Base-by-base conservation (phyloP, 2,888 invertebrate species). In the Asteroscopus sphinx region DNA sequence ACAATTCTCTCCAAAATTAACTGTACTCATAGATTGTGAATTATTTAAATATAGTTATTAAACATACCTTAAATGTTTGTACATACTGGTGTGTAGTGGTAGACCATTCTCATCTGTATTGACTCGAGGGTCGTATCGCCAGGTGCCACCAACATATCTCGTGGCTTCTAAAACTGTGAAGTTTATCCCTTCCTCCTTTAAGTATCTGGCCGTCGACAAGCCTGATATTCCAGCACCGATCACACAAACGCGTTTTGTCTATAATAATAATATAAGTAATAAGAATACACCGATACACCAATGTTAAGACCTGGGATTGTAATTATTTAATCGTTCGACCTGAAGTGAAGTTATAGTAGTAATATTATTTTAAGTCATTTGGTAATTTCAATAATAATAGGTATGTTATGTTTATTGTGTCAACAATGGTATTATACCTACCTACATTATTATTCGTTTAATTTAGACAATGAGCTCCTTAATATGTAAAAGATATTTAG, bases 81-180 rank as follows among this genome's bases (percentile, higher is more conserved):
- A 97, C 96, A 96, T 96, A 90, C 96, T 96, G 2, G 96, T 95
- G 77, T 95, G 95, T 11, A 96, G 81, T 0, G 95, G 95, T 8
- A 93, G 67, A 0, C 96, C 96, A 82, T 95, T 87, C 62, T 95
- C 91, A 76, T 96, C 95, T 0, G 58, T 80, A 0, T 95, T 96
- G 11, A 91, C 85, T 21, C 92, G 80, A 0, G 95, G 86, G 13
- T 93, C 93, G 64, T 90, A 94, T 33, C 93, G 74, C 94, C 94
- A 94, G 1, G 92, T 92, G 6, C 94, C 94, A 0, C 94, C 94
- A 1, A 93, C 72, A 61, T 92, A 89, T 60, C 66, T 73, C 0
- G 93, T 92, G 0, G 87, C 81, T 85, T 94, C 94, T 12, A 92
- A 59, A 46, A 94, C 88, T 11, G 87, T 89, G 62, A 93, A 91